Base-by-base conservation (phyloP, 2,888 invertebrate genomes). In the Gortyna flavago region DNA sequence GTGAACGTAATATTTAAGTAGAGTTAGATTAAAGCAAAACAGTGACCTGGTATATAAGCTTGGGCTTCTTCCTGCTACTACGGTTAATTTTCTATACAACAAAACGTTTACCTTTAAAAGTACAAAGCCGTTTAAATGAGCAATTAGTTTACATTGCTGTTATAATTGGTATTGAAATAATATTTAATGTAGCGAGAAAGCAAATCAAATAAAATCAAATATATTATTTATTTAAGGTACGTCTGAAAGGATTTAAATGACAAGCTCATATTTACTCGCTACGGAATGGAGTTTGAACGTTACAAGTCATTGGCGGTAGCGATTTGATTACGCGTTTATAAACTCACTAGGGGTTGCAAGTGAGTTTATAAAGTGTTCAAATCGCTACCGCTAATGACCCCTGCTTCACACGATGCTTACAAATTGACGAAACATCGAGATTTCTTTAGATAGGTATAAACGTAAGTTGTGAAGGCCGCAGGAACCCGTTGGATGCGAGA, bases 241-340 rank as follows among this genome's bases (percentile, higher is more conserved):
- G 59, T 79, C 74, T 85, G 25, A 77, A 83, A 72, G 79, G 65
- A 62, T 75, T 48, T 69, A 64, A 75, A 80, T 74, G 67, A 44
- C 29, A 32, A 51, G 75, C 66, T 75, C 77, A 51, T 83, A 70
- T 79, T 85, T 83, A 80, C 65, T 80, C 38, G 18, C 38, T 64
- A 70, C 64, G 48, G 21, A 72, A 72, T 79, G 54, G 51, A 83
- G 48, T 70, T 62, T 79, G 38, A 1, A 7, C 51, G 44, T n/a
- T 25, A 3, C 25, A 83, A 73, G 54, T 18, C 13, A 72, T 44
- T 5, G 48, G n/a, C 61, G 32, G 11, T 2, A 38, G 75, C 77
- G 75, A 35, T 32, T 62, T 25, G 2, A 41, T 32, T 35, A n/a
- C 1, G 1, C 11, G 57, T 57, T 57, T n/a, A 57, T n/a, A n/a